These are phyloP conservation scores for Chionis minor DNA, from an alignment of 2,113 vertebrate species.

Conservation along the genomic window DNA sequence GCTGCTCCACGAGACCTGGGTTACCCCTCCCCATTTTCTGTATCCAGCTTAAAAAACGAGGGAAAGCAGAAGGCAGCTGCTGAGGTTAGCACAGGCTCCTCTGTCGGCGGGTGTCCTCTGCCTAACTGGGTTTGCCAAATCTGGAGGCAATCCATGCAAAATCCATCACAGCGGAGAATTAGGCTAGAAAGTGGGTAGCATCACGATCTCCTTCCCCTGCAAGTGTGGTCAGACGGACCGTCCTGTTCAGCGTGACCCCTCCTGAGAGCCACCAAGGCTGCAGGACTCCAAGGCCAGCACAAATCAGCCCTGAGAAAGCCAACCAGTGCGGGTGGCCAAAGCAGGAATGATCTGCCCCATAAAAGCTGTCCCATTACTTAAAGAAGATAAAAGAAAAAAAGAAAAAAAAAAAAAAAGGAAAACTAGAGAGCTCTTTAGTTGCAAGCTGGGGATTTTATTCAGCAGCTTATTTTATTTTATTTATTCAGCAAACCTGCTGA, in stretches of 20 bases:
- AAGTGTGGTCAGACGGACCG: neutral
- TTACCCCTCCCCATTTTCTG: neutral
- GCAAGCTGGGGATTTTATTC: neutral
- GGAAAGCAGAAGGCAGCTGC: neutral
- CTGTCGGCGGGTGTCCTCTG: neutral
- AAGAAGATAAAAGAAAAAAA: neutral
- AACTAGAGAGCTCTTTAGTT: neutral
- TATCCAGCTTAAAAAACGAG: neutral
- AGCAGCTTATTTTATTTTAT: too few relatives aligned
- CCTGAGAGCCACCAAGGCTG: neutral
- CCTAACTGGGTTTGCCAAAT: neutral
- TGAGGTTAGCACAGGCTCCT: neutral
- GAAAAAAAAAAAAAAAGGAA: too few relatives aligned
- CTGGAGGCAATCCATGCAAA: neutral
- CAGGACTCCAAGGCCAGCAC: neutral
- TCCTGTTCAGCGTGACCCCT: neutral
- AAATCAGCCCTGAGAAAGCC: neutral
- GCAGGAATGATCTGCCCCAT: neutral
- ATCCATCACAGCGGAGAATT: neutral
- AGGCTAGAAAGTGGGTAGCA: neutral
- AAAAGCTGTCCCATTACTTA: neutral
- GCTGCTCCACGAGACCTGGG: neutral
- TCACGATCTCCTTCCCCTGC: fast-evolving
- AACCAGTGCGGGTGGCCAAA: fast-evolving
- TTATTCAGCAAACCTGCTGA: neutral